Conservation (phyloP, 2,888 invertebrate genomes). For the Spodoptera littoralis region DNA sequence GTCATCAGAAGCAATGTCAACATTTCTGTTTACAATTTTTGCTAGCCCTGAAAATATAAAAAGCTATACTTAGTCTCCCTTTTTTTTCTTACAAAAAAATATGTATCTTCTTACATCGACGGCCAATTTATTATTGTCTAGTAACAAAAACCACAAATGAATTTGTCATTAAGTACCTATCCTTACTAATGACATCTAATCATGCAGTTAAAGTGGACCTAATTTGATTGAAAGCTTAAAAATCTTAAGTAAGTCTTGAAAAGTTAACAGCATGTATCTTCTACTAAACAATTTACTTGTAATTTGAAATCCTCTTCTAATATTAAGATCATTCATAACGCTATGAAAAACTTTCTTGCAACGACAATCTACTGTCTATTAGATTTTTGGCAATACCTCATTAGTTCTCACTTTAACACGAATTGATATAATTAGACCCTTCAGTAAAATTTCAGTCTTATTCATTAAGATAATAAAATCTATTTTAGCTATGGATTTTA, state of each 20-base stretch:
- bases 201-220: conserved; percentile 41
- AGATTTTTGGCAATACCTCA: conserved; percentile 20
- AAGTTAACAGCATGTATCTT: conserved; percentile 56
- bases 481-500: too few species aligned
- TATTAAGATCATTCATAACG: conserved; percentile 46
- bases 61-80: too few species aligned
- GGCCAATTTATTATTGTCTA: too few species aligned
- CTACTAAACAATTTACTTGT: conserved; percentile 29
- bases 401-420: conserved; percentile 9
- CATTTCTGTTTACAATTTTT: too few species aligned
- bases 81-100: too few species aligned
- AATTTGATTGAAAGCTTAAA: conserved; percentile 18
- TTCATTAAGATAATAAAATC: too few species aligned
- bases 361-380: conserved; percentile 27
- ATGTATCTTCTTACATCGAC: too few species aligned
- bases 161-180: too few species aligned
- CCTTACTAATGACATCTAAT: too few species aligned
- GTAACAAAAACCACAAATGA: too few species aligned
- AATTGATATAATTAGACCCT: conserved; percentile 6
- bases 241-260: conserved; percentile 21
- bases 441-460: too few species aligned
- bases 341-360: conserved; percentile 37
- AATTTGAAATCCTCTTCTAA: conserved; percentile 48
- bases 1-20: conserved; percentile 7
- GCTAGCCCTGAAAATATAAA: too few species aligned